Evolutionary conservation across 2,113 vertebrate genomes (phyloP), one percentile per base, ranked within the genome.

Genomic region (Diadophis punctatus): DNA sequence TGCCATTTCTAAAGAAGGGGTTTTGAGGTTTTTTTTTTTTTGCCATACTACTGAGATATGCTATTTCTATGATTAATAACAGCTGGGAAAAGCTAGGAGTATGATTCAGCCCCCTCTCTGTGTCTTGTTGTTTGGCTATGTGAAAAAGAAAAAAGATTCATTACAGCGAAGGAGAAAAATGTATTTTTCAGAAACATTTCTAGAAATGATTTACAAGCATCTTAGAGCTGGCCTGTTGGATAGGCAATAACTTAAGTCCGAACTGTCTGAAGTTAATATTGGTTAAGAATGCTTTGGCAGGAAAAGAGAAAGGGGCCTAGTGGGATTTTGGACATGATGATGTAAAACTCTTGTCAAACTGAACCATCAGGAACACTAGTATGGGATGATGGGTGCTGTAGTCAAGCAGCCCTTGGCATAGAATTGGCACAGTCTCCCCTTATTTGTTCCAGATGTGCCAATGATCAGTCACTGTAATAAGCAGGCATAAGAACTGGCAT

Each of bases 11-110:
- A 12, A 1, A 90, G 14, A 93, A 30, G 39, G 87, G 16, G 52
- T 0, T 25, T 30, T 46, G 88, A 5, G 46, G 46, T 46, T 48
- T 2, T 6, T 7, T 30, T 46, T 56, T 94, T 95, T 94, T 94
- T 53, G 8, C 52, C 94, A 63, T 90, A 90, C 3, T 87, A 89
- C 90, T 94, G 94, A 92, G 86, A 91, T 96, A 93, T 93, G 89
- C 91, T 89, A 88, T 91, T 93, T 94, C 0, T 93, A 23, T 95
- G 95, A 96, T 97, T 96, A 96, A 97, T 96, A 94, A 95, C 58
- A 3, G 20, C 85, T 95, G 46, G 91, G 95, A 63, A 93, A 96
- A 95, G 90, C 91, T 95, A 94, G 96, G 93, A 94, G 95, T 92
- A 94, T 96, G 97, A 97, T 96, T 97, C 96, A 97, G 93, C 56